These are phyloP conservation scores for Latrodectus geometricus DNA, from an alignment of 1,140 invertebrate species.

Conservation along the genomic window DNA sequence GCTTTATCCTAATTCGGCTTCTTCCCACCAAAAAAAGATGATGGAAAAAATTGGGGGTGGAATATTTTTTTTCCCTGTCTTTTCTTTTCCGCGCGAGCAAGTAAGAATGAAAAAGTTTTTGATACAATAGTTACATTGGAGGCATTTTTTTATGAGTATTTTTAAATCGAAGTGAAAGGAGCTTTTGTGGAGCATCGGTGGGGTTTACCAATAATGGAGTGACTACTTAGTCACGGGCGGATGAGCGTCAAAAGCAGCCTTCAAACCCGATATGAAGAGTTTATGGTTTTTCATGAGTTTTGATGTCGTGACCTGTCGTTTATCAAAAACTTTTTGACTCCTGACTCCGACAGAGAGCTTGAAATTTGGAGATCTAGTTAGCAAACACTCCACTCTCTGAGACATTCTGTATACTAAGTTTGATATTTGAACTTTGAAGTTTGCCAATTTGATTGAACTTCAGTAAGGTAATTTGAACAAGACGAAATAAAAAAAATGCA, in stretches of 20 bases:
- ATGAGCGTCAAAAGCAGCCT: not conserved
- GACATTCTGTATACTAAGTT: no score
- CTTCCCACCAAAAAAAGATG: constrained; percentile 7
- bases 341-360: not conserved
- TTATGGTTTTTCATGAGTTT: constrained; percentile 7
- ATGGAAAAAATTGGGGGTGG: constrained; percentile 1
- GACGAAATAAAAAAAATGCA: no score
- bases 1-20: not conserved
- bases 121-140: constrained; percentile 7
- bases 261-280: constrained; percentile 1
- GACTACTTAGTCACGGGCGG: constrained; percentile 9
- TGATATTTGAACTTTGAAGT: no score
- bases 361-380: no score
- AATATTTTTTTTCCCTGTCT: not conserved
- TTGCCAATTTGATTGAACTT: no score
- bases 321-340: not conserved
- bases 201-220: not conserved
- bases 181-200: not conserved
- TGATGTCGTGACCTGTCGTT: not conserved
- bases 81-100: not conserved
- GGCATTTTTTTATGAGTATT: not conserved
- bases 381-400: no score
- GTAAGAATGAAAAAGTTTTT: constrained; percentile 8
- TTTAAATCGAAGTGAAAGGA: not conserved
- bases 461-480: no score